Evolutionary conservation across 64 coral and sea anemone species (phyloP).

Genomic region (Acropora yongei): DNA sequence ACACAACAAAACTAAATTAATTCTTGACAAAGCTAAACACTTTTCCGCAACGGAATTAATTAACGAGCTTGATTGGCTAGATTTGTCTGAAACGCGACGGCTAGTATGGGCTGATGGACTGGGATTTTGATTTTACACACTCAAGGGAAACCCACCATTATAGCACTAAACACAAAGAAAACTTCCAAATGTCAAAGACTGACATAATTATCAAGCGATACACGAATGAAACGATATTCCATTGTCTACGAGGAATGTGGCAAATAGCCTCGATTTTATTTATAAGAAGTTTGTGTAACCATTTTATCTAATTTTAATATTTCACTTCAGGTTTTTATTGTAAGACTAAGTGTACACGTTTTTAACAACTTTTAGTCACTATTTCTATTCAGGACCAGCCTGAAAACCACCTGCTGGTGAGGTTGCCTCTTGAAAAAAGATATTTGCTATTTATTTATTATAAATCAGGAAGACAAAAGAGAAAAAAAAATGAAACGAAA

Average conservation of each 20-base stretch:
- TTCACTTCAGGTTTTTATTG: not conserved
- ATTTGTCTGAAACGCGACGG: conserved; percentile 6
- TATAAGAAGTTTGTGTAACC: not conserved
- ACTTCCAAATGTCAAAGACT: not conserved
- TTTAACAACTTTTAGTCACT: not conserved
- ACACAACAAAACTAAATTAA: conserved; percentile 36
- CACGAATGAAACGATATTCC: not conserved
- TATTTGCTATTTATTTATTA: too few relatives aligned
- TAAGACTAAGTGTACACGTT: not conserved
- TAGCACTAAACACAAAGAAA: conserved; percentile 30
- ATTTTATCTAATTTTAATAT: not conserved
- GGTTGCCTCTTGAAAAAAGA: too few relatives aligned
- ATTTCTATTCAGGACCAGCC: too few relatives aligned
- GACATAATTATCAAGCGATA: conserved; percentile 5
- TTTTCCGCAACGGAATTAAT: conserved; percentile 34
- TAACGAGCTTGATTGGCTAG: not conserved
- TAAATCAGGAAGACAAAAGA: too few relatives aligned
- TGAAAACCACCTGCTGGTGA: too few relatives aligned
- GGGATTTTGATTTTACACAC: conserved; percentile 4
- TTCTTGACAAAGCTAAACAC: conserved; percentile 33
- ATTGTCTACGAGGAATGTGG: not conserved
- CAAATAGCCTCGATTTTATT: conserved; percentile 14
- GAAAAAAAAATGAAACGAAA: too few relatives aligned
- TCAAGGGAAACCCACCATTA: conserved; percentile 10
- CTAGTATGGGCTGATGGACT: conserved; percentile 6